These are phyloP conservation scores for Bufo bufo DNA, from an alignment of 2,113 vertebrate species.

Conservation along the genomic window DNA sequence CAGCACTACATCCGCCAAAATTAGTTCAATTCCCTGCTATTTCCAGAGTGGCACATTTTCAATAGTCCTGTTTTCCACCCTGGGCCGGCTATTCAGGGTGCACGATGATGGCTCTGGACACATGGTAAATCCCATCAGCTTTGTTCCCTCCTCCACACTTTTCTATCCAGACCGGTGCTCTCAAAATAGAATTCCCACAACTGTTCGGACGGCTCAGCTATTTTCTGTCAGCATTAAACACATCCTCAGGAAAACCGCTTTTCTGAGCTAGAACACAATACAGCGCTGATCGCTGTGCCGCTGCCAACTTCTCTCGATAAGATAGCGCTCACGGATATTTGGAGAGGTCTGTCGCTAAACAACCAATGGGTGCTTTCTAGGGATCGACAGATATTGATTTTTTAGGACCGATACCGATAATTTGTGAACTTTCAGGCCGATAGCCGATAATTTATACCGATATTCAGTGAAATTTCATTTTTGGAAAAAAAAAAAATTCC, in stretches of 20 bases:
- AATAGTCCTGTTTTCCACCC: neutral
- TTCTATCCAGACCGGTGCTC: slow-evolving; percentile 49
- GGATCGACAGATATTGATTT: no score
- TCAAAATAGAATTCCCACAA: slow-evolving; percentile 60
- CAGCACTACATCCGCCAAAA: neutral
- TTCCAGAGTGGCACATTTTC: neutral
- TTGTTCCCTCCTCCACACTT: slow-evolving; percentile 45
- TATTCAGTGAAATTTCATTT: no score
- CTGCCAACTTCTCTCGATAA: slow-evolving; percentile 12
- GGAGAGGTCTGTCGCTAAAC: neutral
- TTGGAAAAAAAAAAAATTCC: no score
- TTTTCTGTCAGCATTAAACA: slow-evolving; percentile 57
- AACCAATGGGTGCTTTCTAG: no score
- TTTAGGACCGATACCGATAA: no score
- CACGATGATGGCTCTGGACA: slow-evolving; percentile 47
- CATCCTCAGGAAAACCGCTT: slow-evolving; percentile 56
- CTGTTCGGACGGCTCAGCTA: slow-evolving; percentile 55
- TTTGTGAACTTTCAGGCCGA: no score
- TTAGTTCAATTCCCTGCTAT: neutral
- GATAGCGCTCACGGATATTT: neutral
- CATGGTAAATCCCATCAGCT: slow-evolving; percentile 52
- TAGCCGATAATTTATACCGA: no score
- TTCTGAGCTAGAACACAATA: slow-evolving; percentile 41
- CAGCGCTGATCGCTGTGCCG: neutral
- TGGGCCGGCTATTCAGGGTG: neutral